Percentiles rank a stretch among this genome's conserved stretches.
Evolutionary conservation across 1,140 invertebrate species (phyloP).

Genomic region (Araneus ventricosus): DNA sequence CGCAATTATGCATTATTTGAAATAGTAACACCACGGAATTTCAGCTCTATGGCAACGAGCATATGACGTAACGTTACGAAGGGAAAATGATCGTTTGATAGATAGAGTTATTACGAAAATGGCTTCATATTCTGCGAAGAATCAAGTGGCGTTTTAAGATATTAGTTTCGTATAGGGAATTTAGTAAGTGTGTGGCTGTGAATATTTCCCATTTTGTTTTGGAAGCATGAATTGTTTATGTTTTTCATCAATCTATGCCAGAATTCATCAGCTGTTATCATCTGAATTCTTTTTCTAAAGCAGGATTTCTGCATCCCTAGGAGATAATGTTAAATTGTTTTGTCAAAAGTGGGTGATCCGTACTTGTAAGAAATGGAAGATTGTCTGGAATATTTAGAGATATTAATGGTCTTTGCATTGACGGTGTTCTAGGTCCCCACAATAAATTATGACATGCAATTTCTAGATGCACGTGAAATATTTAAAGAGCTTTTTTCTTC

Average conservation of each 20-base stretch:
- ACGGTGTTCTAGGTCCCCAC: neutral
- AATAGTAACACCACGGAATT: neutral
- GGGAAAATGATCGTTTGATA: conserved; percentile 13
- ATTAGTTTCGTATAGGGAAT: conserved; percentile 33
- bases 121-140: conserved; percentile 13
- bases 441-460: neutral
- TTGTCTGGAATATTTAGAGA: neutral
- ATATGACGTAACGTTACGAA: neutral
- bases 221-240: neutral
- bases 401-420: neutral
- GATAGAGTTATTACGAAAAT: conserved; percentile 46
- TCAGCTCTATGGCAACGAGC: neutral
- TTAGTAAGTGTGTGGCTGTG: conserved; percentile 1
- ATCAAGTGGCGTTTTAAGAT: conserved; percentile 41
- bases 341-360: neutral
- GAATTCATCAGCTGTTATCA: neutral
- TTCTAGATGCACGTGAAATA: neutral
- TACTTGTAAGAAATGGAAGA: neutral
- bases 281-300: neutral
- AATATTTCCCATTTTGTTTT: neutral
- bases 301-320: neutral
- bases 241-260: conserved; percentile 36
- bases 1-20: neutral
- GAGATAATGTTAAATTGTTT: neutral
- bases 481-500: no score